Base-by-base conservation (phyloP, 2,888 invertebrate species). In the Rhingia rostrata region DNA sequence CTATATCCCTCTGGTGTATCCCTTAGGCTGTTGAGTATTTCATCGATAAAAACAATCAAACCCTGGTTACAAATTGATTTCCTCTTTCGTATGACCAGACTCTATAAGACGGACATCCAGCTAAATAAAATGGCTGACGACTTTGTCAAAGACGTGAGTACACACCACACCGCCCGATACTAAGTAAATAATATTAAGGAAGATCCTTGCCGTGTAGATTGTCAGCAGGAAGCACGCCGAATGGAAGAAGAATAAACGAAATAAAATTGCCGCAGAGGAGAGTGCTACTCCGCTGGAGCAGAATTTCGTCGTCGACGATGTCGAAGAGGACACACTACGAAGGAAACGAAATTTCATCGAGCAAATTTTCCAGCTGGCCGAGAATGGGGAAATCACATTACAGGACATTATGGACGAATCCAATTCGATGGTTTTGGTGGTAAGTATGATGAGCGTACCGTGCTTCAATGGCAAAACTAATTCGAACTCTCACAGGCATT, bases 61-160 rank as follows among this genome's bases (percentile, higher is more conserved):
- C 91, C 91, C 9, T 90, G 91, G 90, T 88, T 90, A 80, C 90
- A 91, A 87, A 89, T 89, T 75, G 90, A 90, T 87, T 84, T 88
- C n/a, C 81, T 90, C 70, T 90, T 91, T 74, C 89, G 90, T 10
- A 74, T 90, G 6, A 75, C 91, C 86, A 89, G 88, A 30, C 87
- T 89, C 7, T 89, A 90, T 56, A 88, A 88, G 7, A 88, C 88
- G 72, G 88, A 88, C 3, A 83, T 82, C 69, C 86, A 83, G 43
- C 88, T 89, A 81, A 89, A 89, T 75, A 87, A 89, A 86, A 87
- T 90, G 86, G 87, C 90, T 41, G 88, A 87, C 4, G 87, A 90
- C 39, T 90, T 90, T 81, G 90, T 91, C 63, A 88, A 87, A 60
- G 87, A 87, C 72, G 88, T 88, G 86, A 88, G 88, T 49, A 58